phyloP scores from a whole-genome alignment of 2,113 vertebrate species.

The Oryzias melastigma region DNA sequence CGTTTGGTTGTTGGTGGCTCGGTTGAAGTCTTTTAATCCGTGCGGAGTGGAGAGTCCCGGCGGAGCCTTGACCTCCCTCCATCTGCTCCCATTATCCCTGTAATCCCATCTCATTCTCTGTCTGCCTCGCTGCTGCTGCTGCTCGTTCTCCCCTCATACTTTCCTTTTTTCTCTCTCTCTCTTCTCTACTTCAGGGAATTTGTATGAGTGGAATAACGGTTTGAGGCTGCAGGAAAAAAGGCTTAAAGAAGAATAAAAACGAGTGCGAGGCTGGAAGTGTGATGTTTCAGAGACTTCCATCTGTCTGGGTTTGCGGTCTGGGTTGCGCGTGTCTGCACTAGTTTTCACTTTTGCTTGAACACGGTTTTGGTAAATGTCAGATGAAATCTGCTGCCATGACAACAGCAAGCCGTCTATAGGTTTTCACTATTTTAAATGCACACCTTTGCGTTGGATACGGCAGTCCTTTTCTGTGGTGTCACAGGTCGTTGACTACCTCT shows the following conservation, averaged over 20 bases:
- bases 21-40: constrained; percentile 77
- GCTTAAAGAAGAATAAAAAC: constrained; percentile 26
- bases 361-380: constrained; percentile 6
- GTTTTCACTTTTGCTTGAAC: background rate
- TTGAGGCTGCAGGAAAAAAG: constrained; percentile 37
- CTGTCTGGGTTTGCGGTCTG: constrained; percentile 11
- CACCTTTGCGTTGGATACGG: constrained; percentile 11
- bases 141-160: constrained; percentile 16
- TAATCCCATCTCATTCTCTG: constrained; percentile 82
- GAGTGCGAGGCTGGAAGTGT: constrained; percentile 7
- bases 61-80: constrained; percentile 76
- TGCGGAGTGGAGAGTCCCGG: constrained; percentile 74
- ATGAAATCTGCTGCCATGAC: background rate
- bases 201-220: constrained; percentile 53
- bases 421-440: constrained; percentile 7
- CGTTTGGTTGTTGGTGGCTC: constrained; percentile 40
- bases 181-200: constrained; percentile 77
- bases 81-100: constrained; percentile 82
- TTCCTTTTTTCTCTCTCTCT: constrained; percentile 12
- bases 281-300: constrained; percentile 12
- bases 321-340: constrained; percentile 6
- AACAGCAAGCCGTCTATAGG: background rate
- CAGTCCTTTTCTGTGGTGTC: constrained; percentile 19
- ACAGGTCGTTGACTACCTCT: constrained; percentile 23
- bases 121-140: constrained; percentile 35